Percentiles rank a stretch among this genome's conserved stretches.
Conservation (phyloP, 2,113 vertebrate genomes). For the Dromas ardeola region DNA sequence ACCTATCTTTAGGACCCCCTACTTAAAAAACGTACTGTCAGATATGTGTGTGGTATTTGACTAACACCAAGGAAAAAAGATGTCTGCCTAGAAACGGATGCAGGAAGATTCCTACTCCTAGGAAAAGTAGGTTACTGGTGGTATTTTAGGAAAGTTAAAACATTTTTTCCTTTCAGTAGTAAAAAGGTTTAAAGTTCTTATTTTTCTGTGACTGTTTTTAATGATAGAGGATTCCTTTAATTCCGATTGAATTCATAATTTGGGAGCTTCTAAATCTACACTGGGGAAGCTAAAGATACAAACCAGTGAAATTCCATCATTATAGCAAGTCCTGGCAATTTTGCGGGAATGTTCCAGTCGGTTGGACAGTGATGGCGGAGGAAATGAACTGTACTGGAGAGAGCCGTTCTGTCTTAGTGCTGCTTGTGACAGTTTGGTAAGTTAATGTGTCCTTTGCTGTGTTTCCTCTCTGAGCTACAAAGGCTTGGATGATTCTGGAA, state of each 20-base stretch:
- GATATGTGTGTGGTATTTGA: background rate
- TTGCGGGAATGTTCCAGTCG: background rate
- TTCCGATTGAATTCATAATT: background rate
- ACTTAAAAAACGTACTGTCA: background rate
- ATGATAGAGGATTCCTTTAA: background rate
- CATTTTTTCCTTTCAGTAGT: background rate
- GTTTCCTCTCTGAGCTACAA: background rate
- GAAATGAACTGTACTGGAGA: background rate
- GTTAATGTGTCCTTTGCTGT: background rate
- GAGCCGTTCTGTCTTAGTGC: background rate
- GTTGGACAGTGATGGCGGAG: background rate
- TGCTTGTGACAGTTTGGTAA: background rate
- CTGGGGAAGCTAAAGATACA: background rate
- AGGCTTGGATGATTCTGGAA: background rate
- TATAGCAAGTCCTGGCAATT: background rate
- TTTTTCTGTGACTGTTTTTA: background rate
- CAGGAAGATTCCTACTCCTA: background rate
- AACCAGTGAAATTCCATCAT: background rate
- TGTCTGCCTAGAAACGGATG: background rate
- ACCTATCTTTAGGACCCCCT: background rate
- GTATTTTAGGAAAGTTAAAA: background rate
- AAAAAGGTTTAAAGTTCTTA: background rate
- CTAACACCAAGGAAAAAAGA: background rate
- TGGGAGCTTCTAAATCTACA: background rate
- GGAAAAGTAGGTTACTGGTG: background rate